Evolutionary conservation across 64 coral and sea anemone species (phyloP).

Genomic region (Pocillopora verrucosa): DNA sequence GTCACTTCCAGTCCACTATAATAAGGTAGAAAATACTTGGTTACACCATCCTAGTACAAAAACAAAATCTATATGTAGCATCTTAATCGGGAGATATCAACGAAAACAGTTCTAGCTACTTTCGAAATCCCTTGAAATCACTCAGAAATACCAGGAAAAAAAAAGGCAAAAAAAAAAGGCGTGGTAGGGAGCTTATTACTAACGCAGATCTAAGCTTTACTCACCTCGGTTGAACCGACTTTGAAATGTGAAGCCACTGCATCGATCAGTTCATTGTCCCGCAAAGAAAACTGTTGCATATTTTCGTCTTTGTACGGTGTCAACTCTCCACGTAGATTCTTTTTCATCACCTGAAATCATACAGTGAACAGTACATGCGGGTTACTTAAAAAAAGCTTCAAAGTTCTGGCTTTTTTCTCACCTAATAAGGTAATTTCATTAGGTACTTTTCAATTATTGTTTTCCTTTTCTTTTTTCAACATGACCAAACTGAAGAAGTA

Average conservation of each 20-base stretch:
- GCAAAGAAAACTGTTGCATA: conserved; percentile 69
- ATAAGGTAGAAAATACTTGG: no score
- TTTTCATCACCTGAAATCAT: conserved; percentile 64
- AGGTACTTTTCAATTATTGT: background rate
- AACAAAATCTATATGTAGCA: no score
- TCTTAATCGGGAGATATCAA: no score
- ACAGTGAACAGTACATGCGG: background rate
- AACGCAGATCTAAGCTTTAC: background rate
- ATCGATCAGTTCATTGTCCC: conserved; percentile 84
- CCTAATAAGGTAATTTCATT: background rate
- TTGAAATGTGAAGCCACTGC: conserved; percentile 67
- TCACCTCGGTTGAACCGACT: conserved; percentile 86
- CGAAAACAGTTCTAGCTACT: no score
- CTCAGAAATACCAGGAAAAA: no score
- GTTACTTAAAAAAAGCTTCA: background rate
- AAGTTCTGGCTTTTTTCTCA: background rate
- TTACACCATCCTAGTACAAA: no score
- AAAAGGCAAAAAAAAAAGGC: no score
- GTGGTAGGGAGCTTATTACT: no score
- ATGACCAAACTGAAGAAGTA: background rate
- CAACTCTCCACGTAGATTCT: conserved; percentile 76
- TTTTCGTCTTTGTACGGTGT: conserved; percentile 49
- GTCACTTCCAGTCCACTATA: no score
- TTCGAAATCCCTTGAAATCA: no score
- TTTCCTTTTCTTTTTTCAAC: background rate